phyloP scores from a whole-genome alignment of 2,888 invertebrate species.

The Scaptomyza tumidula region DNA sequence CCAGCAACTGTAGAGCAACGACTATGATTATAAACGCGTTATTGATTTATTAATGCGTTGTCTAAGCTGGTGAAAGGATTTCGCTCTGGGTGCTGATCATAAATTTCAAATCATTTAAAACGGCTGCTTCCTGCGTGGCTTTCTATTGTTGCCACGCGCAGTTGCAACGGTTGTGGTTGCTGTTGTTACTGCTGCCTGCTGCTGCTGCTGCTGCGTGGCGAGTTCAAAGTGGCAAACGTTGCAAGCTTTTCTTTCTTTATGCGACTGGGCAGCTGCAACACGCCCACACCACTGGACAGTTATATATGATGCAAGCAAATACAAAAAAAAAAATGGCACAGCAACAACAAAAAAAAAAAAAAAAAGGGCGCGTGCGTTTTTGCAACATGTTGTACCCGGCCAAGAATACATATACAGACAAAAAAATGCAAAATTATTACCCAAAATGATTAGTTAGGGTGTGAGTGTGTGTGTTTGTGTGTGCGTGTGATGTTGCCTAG shows the following conservation, averaged over 20 bases:
- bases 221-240: constrained; percentile 58
- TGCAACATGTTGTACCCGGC: constrained; percentile 56
- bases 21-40: constrained; percentile 75
- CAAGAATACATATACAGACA: constrained; percentile 20
- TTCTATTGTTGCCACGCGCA: constrained; percentile 57
- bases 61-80: constrained; percentile 74
- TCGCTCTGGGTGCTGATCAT: constrained; percentile 69
- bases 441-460: constrained; percentile 61
- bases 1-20: constrained; percentile 32
- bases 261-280: constrained; percentile 40
- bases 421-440: constrained; percentile 61
- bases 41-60: constrained; percentile 74
- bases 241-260: constrained; percentile 16
- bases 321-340: background rate
- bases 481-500: constrained; percentile 45
- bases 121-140: constrained; percentile 65
- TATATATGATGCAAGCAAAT: constrained; percentile 39
- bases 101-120: constrained; percentile 70
- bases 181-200: background rate
- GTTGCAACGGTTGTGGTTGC: constrained; percentile 9
- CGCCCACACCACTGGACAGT: constrained; percentile 43
- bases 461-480: constrained; percentile 27
- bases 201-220: constrained; percentile 37
- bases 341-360: background rate
- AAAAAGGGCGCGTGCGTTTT: constrained; percentile 60